A percentile compares a stretch with the other conserved stretches of the same genome.
These are phyloP conservation scores for Phortica okadai DNA, from an alignment of 2,888 invertebrate genomes.

Conservation along the genomic window DNA sequence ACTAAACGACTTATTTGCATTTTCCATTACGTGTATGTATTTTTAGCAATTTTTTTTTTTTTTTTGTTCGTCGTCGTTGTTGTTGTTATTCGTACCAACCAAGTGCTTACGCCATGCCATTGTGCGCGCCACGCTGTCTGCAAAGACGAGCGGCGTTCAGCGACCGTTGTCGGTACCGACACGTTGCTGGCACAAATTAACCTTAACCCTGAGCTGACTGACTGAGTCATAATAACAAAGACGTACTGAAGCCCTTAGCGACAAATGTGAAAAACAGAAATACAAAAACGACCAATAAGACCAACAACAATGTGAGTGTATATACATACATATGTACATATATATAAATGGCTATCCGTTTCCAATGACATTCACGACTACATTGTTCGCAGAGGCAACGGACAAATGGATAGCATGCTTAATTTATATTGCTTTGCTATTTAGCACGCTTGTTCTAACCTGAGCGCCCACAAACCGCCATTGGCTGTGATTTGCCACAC, in stretches of 20 bases:
- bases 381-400: background rate
- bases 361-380: too few species aligned
- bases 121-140: conserved; percentile 30
- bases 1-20: conserved; percentile 25
- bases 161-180: background rate
- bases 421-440: background rate
- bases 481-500: background rate
- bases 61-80: background rate
- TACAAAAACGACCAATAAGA: too few species aligned
- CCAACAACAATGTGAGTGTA: background rate
- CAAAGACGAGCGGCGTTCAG: background rate
- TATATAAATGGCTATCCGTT: too few species aligned
- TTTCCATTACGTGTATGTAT: conserved; percentile 8
- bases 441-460: too few species aligned
- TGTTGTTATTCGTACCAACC: background rate
- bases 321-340: background rate
- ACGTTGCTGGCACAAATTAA: conserved; percentile 15
- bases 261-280: background rate
- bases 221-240: background rate
- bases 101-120: background rate
- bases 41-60: background rate
- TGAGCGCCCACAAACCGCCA: background rate
- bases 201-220: conserved; percentile 21
- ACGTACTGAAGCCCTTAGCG: conserved; percentile 9
- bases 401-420: background rate